These are phyloP conservation scores for Catamblyrhynchus diadema DNA, from an alignment of 2,797 vertebrate species.

Conservation along the genomic window DNA sequence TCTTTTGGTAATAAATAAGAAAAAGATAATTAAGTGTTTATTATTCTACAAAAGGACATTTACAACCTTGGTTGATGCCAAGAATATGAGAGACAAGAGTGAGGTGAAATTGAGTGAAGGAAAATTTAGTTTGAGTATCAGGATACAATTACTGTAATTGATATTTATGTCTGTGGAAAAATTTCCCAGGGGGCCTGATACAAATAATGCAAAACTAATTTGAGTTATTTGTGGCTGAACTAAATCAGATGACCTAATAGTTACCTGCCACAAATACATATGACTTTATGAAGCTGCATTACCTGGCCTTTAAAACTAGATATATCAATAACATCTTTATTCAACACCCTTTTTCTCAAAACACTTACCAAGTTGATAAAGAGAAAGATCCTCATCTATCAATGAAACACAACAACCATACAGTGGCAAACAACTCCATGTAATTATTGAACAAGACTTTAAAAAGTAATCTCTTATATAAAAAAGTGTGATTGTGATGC, in stretches of 20 bases:
- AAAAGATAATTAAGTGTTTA: not conserved
- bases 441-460: not conserved
- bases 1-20: not conserved
- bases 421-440: not conserved
- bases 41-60: not conserved
- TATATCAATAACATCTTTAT: not conserved
- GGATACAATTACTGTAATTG: conserved; percentile 42
- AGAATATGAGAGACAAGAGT: not conserved
- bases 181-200: not conserved
- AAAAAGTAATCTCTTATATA: not conserved
- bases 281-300: not conserved
- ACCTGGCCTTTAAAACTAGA: not conserved
- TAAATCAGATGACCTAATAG: conserved; percentile 35
- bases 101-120: conserved; percentile 33
- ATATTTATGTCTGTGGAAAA: conserved; percentile 33
- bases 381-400: not conserved
- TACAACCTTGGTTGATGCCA: not conserved
- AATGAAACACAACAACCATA: not conserved
- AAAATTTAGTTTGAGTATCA: conserved; percentile 39
- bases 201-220: conserved; percentile 41
- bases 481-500: not conserved
- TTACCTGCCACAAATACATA: not conserved
- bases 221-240: conserved; percentile 25
- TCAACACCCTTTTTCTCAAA: not conserved
- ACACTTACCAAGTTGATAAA: not conserved